Base-by-base conservation (phyloP, 2,888 invertebrate species). In the Lithosia quadra region DNA sequence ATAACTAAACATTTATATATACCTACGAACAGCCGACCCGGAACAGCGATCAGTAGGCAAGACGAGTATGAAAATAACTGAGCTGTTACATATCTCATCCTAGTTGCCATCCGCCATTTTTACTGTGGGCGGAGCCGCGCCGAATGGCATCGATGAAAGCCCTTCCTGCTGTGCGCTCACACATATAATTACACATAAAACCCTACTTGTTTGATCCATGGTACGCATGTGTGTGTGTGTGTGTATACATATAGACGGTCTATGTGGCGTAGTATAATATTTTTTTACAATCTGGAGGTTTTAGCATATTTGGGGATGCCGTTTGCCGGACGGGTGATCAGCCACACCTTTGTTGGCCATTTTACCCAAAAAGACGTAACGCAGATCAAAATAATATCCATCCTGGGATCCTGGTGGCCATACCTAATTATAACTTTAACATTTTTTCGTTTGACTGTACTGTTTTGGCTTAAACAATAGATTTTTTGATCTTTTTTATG, bases 141-240 rank as follows among this genome's bases (percentile, higher is more conserved):
- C 63, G 73, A 68, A 78, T 76, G 73, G 67, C 61, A 34, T 66
- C 77, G 80, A 76, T 83, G 84, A 80, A 76, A 81, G 74, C 72
- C 64, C 72, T 84, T 84, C 84, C 84, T 83, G 82, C 71, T 71
- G 69, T 49, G 67, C 57, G 64, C 68, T 62, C 2, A 62, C 28
- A n/a, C 22, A 55, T 28, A 36, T 22, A 36, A 13, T 61, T 21
- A 66, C 49, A 55, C n/a, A 61, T 34, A 5, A 33, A n/a, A n/a
- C 9, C 58, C n/a, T 58, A 34, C n/a, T 58, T 18, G 13, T 58
- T 58, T 58, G 55, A 55, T 55, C 55, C 55, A 22, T 21, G 8
- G 22, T 55, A 55, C 7, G 4, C 49, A 49, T 49, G 49, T 49
- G n/a, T 49, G 49, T 49, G 43, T 49, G 49, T 49, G n/a, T 49